A percentile compares a stretch with the other conserved stretches of the same genome.
Evolutionary conservation across 2,797 vertebrate genomes (phyloP).

Genomic region (Acridotheres tristis): DNA sequence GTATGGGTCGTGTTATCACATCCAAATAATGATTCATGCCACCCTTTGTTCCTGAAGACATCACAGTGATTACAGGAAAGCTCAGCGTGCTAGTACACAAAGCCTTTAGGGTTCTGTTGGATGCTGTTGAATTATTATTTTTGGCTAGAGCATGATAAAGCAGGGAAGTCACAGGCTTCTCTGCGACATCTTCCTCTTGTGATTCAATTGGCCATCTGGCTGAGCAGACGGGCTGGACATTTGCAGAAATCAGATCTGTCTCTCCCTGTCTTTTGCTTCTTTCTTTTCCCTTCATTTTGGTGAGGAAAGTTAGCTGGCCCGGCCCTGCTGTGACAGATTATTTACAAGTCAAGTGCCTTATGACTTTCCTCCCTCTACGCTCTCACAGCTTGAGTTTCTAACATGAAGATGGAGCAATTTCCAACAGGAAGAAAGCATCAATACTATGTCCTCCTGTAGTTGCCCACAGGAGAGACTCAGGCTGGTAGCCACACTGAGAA

Average conservation of each 20-base stretch:
- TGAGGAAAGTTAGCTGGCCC: slow-evolving; percentile 50
- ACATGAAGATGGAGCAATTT: neutral
- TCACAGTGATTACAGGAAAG: slow-evolving; percentile 74
- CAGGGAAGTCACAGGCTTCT: slow-evolving; percentile 61
- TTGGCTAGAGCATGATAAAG: slow-evolving; percentile 31
- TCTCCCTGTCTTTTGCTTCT: neutral
- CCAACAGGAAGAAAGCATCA: neutral
- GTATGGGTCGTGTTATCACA: slow-evolving; percentile 78
- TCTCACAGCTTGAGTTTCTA: neutral
- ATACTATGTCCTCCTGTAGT: neutral
- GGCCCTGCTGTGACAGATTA: slow-evolving; percentile 72
- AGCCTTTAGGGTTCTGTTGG: slow-evolving; percentile 26
- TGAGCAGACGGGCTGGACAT: slow-evolving; percentile 75
- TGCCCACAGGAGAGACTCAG: neutral
- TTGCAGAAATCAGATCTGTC: slow-evolving; percentile 71
- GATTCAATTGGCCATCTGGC: slow-evolving; percentile 74
- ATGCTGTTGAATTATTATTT: slow-evolving; percentile 65
- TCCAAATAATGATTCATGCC: slow-evolving; percentile 77
- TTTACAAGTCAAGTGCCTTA: slow-evolving; percentile 74
- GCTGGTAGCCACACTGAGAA: neutral
- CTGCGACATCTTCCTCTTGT: slow-evolving; percentile 70
- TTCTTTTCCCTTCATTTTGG: neutral
- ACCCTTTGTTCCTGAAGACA: slow-evolving; percentile 62
- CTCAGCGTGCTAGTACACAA: slow-evolving; percentile 27
- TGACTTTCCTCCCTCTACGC: neutral